phyloP scores from a whole-genome alignment of 1,140 invertebrate genomes.

The Drosophila lini region DNA sequence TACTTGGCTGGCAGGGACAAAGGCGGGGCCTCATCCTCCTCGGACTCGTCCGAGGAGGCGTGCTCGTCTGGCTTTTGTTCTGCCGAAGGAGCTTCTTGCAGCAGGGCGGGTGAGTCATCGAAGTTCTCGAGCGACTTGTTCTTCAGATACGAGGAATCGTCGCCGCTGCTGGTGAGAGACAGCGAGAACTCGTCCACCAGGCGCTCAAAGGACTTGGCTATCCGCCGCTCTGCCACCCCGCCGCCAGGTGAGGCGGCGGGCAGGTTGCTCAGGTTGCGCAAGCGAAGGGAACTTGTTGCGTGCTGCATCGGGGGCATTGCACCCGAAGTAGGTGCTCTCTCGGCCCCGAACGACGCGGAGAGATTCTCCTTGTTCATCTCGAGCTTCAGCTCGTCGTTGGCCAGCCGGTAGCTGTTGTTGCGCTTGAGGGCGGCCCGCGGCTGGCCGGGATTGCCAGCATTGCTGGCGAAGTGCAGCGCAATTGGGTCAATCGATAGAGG shows the following conservation, averaged over 20 bases:
- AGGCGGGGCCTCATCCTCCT: slow-evolving; percentile 50
- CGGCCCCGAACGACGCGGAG: slow-evolving; percentile 17
- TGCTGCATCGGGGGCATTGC: slow-evolving; percentile 66
- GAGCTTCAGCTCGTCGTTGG: slow-evolving; percentile 86
- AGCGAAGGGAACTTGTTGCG: slow-evolving; percentile 74
- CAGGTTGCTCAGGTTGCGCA: slow-evolving; percentile 48
- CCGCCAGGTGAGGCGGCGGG: slow-evolving; percentile 29
- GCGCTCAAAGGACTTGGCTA: slow-evolving; percentile 84
- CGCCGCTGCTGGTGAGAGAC: slow-evolving; percentile 67
- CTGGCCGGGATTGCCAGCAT: slow-evolving; percentile 27
- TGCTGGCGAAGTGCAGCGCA: slow-evolving; percentile 73
- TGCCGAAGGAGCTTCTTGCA: slow-evolving; percentile 11
- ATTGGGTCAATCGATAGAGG: slow-evolving; percentile 82
- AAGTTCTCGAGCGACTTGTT: slow-evolving; percentile 84
- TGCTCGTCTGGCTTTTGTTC: slow-evolving; percentile 43
- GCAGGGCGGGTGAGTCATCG: slow-evolving; percentile 71
- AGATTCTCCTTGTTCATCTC: slow-evolving; percentile 80
- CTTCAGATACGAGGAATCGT: slow-evolving; percentile 82
- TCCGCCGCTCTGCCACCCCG: slow-evolving; percentile 47
- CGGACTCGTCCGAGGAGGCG: slow-evolving; percentile 81
- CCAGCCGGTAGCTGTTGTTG: slow-evolving; percentile 94
- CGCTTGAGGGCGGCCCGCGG: slow-evolving; percentile 87
- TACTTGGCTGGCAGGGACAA: slow-evolving; percentile 57
- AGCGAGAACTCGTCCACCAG: slow-evolving; percentile 82
- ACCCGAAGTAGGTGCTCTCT: slow-evolving; percentile 31